Conservation (phyloP, 1,140 invertebrate species). For the Rhizoglyphus robini region DNA sequence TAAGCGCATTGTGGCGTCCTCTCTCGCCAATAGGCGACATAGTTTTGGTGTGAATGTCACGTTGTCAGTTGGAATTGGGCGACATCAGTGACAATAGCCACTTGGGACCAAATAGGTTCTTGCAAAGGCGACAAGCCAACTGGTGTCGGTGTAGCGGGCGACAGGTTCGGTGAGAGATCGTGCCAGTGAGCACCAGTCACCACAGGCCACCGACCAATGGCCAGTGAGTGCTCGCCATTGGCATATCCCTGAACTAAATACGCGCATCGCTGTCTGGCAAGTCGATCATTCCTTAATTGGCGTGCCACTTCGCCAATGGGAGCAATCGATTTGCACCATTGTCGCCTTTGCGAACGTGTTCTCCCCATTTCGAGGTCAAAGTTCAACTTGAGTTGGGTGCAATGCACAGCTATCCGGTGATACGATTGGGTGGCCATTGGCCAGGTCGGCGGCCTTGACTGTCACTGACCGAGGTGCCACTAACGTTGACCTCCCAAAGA, state of each 20-base stretch:
- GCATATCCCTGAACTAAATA: slow-evolving; percentile 10
- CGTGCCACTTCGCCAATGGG: slow-evolving; percentile 8
- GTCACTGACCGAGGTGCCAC: background rate
- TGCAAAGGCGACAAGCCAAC: no score
- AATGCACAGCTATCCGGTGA: background rate
- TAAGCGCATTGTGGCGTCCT: no score
- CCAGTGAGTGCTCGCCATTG: background rate
- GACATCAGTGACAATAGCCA: no score
- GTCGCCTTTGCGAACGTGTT: background rate
- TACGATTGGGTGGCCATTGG: background rate
- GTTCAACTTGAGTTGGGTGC: background rate
- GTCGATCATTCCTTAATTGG: slow-evolving; percentile 10
- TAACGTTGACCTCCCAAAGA: background rate
- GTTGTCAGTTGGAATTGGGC: no score
- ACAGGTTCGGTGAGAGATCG: no score
- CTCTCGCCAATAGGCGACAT: no score
- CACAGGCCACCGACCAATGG: background rate
- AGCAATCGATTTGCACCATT: background rate
- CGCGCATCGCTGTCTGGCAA: background rate
- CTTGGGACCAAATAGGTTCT: no score
- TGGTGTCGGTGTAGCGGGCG: no score
- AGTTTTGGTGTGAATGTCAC: no score
- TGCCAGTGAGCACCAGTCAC: no score
- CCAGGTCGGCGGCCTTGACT: background rate
- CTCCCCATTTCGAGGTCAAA: slow-evolving; percentile 1